Base-by-base conservation (phyloP, 1,140 invertebrate genomes). In the Lepidurus arcticus region DNA sequence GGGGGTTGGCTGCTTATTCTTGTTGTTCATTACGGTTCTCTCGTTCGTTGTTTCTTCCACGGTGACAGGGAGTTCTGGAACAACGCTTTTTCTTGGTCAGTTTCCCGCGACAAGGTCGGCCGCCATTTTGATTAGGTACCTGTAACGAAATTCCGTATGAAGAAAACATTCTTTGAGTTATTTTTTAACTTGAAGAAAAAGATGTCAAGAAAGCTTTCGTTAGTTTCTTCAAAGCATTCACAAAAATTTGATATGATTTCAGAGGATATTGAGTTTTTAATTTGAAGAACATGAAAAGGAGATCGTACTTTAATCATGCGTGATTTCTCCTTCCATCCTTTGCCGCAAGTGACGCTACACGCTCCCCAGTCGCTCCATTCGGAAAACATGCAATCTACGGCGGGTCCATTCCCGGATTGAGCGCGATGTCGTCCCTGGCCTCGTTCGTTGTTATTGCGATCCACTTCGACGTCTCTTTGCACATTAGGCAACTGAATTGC, bases 301-400 rank as follows among this genome's bases (percentile, higher is more conserved):
- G 85, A 21, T 84, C 85, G 83, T 81, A 89, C 86, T 85, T 88
- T 88, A 75, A 80, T 85, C 80, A 82, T 83, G 42, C 87, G 79
- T 11, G 80, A 78, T 44, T 84, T 80, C 21, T 84, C 82, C 53
- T 82, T 83, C 44, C 84, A 83, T 73, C 91, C 92, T 7, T 84
- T 81, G 1, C 92, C 92, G 82, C 94, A 95, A 42, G 88, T 88
- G 0, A 87, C 89, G 77, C 88, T 92, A 82, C 94, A 95, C 0
- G 88, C 83, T 7, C 89, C 88, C 93, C 93, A 96, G 26, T 88
- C 85, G 10, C 89, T 89, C 92, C 93, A 95, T 53, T 88, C 87
- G 0, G 90, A 89, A 16, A 93, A 87, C 80, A 89, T 85, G 81
- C 94, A 95, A 80, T 85, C 83, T 11, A 85, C 80, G 47, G 81